Evolutionary conservation across 2,113 vertebrate genomes (phyloP).

Genomic region (Trichomycterus rosablanca): DNA sequence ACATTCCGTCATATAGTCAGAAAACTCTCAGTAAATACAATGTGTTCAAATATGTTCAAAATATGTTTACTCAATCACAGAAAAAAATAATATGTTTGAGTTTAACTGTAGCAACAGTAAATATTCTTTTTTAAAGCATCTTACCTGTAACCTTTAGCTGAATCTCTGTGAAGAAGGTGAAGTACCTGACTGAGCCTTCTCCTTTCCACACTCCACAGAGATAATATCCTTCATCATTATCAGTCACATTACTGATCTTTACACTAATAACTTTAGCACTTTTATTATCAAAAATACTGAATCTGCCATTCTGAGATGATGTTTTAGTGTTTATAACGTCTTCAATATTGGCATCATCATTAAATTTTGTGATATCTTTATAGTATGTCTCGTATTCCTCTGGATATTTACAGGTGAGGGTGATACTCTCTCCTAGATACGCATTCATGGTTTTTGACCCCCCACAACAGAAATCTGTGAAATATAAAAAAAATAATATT

Average conservation of each 20-base stretch:
- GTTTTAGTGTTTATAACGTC: accelerated
- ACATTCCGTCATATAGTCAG: too few species aligned
- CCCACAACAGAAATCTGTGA: constrained; percentile 22
- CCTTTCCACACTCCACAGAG: not conserved
- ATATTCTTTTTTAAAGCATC: not conserved
- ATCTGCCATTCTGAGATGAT: not conserved
- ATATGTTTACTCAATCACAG: not conserved
- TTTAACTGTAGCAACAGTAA: not conserved
- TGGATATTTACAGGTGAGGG: constrained; percentile 6
- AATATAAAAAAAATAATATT: not conserved
- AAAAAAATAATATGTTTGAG: not conserved
- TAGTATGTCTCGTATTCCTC: not conserved
- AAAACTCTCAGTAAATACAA: too few species aligned
- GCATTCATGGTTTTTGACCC: not conserved
- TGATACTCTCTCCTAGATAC: not conserved
- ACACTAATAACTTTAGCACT: not conserved
- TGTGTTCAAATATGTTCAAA: not conserved
- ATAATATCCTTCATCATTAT: constrained; percentile 14
- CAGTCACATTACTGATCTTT: not conserved
- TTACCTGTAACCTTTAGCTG: constrained; percentile 10
- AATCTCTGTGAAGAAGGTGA: not conserved
- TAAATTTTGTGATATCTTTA: not conserved
- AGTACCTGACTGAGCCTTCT: accelerated
- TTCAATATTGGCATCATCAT: not conserved
- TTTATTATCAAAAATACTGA: constrained; percentile 3